phyloP scores from a whole-genome alignment of 2,888 invertebrate species.

The Tiliacea citrago region DNA sequence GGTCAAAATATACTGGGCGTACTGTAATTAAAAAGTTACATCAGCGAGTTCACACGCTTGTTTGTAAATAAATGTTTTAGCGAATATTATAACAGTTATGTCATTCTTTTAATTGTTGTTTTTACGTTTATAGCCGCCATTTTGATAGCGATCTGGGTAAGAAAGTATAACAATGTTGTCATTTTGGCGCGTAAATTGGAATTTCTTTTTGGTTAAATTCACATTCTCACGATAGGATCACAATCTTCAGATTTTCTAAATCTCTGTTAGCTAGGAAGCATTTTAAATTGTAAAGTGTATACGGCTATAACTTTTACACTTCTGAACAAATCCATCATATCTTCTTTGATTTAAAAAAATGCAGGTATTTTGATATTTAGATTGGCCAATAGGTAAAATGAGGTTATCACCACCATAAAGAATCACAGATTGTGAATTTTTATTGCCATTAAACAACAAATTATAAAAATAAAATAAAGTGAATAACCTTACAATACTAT shows the following conservation, averaged over 20 bases:
- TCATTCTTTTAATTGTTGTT: conserved; percentile 49
- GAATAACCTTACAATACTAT: too few relatives aligned
- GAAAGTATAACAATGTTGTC: conserved; percentile 53
- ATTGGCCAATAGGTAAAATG: too few relatives aligned
- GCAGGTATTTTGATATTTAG: too few relatives aligned
- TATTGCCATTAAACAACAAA: too few relatives aligned
- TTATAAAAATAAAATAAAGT: too few relatives aligned
- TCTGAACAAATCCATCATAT: too few relatives aligned
- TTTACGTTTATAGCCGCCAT: conserved; percentile 33
- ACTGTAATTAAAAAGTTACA: conserved; percentile 53
- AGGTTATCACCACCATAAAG: too few relatives aligned
- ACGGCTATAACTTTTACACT: neutral
- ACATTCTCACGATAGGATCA: conserved; percentile 43
- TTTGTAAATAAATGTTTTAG: conserved; percentile 59
- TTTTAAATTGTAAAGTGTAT: neutral
- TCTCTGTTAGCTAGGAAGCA: neutral
- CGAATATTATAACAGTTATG: conserved; percentile 52
- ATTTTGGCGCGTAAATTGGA: conserved; percentile 42
- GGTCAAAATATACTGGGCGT: neutral
- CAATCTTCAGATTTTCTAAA: conserved; percentile 35
- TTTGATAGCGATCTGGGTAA: conserved; percentile 48
- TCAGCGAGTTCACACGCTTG: conserved; percentile 57
- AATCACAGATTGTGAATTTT: too few relatives aligned
- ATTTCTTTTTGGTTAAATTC: conserved; percentile 45
- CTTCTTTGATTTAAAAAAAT: too few relatives aligned